Percentiles rank a stretch among this genome's conserved stretches.
phyloP scores from a whole-genome alignment of 2,888 invertebrate species.

The Teleiodes luculella region DNA sequence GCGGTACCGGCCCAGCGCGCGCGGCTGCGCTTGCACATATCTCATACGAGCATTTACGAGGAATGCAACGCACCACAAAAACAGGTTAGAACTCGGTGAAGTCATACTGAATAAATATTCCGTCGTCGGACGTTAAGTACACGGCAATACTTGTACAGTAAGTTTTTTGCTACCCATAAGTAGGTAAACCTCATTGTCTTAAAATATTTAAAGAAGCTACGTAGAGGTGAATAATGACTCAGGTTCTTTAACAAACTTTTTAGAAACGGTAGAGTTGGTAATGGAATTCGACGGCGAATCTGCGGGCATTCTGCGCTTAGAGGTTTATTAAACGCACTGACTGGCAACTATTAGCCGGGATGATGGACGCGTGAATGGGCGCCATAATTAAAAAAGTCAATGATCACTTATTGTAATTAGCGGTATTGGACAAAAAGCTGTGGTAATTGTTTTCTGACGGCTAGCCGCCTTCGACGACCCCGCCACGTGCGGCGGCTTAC shows the following conservation, averaged over 20 bases:
- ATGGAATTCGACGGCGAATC: constrained; percentile 67
- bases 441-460: constrained; percentile 69
- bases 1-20: constrained; percentile 17
- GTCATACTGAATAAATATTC: constrained; percentile 45
- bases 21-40: constrained; percentile 33
- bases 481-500: constrained; percentile 56
- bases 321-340: constrained; percentile 73
- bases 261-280: constrained; percentile 17
- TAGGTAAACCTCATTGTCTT: constrained; percentile 17
- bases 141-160: constrained; percentile 42
- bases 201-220: constrained; percentile 18
- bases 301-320: constrained; percentile 46
- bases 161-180: constrained; percentile 24
- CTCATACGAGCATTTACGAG: constrained; percentile 42
- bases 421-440: constrained; percentile 62
- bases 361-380: constrained; percentile 71
- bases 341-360: constrained; percentile 69
- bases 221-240: constrained; percentile 4
- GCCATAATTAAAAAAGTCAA: constrained; percentile 72
- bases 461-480: constrained; percentile 41
- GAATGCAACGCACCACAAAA: constrained; percentile 59
- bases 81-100: constrained; percentile 57
- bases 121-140: constrained; percentile 46
- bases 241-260: neutral
- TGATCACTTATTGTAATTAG: constrained; percentile 76